Evolutionary conservation across 2,797 vertebrate genomes (phyloP), one percentile per base, ranked within the genome.

Genomic region (Sebastes goodei): DNA sequence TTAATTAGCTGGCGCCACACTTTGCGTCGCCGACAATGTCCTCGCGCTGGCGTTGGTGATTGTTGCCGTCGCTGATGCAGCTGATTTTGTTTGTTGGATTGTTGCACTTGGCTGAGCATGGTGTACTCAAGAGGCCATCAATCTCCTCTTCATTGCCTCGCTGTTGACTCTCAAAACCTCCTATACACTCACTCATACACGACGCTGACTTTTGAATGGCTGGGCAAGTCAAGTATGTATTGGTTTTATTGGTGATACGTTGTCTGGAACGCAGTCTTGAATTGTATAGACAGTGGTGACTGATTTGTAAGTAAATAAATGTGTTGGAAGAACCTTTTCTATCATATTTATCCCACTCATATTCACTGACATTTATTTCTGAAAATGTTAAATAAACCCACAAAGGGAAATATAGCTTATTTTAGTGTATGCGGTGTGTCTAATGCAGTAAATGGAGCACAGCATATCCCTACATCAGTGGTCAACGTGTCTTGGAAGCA

Each of bases 1-100:
- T 91, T 94, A 94, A 95, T 95, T 93, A 94, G 88, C 84, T 81
- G 56, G 80, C 46, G 20, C 73, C 60, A 33, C 82, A 88, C 73
- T 91, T 92, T 85, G 76, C 79, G 21, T 82, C 69, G 70, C 84
- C 72, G 79, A 85, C 89, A 84, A 89, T 89, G 85, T 90, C 85
- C 83, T 88, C 29, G 30, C 29, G 71, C 83, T 55, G 64, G 62
- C 79, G 81, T 78, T 29, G 79, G 74, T 62, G 67, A 71, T 80
- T 82, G 80, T 78, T 79, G 87, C 76, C 46, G 35, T 56, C 33
- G 70, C 75, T 89, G 83, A 91, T 83, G 84, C 63, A 11, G 78
- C 85, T 83, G 64, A 89, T 86, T 84, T 66, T 86, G 84, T 93
- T 91, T 91, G 90, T 63, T 75, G 81, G 79, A 87, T 86, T 88